Conservation (phyloP, 2,888 invertebrate species). For the Belgica antarctica region DNA sequence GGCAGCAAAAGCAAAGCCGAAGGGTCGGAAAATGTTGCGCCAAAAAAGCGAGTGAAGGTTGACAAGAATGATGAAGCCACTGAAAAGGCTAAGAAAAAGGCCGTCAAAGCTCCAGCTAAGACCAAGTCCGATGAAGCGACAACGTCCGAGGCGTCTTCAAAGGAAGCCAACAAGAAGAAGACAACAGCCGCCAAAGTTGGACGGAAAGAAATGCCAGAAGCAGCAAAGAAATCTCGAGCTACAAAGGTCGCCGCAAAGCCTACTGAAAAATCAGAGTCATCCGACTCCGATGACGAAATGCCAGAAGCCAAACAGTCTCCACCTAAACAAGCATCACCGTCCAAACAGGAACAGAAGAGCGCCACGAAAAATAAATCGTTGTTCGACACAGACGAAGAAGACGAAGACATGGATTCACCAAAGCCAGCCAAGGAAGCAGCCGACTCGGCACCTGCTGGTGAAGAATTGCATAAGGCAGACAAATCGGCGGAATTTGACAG, state of each 20-base stretch:
- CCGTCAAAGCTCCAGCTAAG: slow-evolving; percentile 51
- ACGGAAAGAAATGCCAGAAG: slow-evolving; percentile 29
- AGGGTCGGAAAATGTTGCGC: background rate
- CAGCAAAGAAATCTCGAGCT: slow-evolving; percentile 44
- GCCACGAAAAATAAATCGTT: background rate
- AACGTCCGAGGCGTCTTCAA: too few species aligned
- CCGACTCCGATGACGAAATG: slow-evolving; percentile 27
- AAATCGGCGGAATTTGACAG: background rate
- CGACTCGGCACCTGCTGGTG: slow-evolving; percentile 32
- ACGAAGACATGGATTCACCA: too few species aligned
- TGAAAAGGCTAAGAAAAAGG: slow-evolving; percentile 62
- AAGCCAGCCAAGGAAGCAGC: background rate
- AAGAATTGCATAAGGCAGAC: slow-evolving; percentile 7
- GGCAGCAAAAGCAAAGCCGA: background rate
- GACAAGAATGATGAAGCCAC: slow-evolving; percentile 48
- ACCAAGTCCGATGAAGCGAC: background rate
- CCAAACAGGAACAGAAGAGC: background rate
- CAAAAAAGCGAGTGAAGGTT: slow-evolving; percentile 46
- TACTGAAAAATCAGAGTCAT: slow-evolving; percentile 36
- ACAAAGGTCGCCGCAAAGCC: slow-evolving; percentile 10
- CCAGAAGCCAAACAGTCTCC: slow-evolving; percentile 44
- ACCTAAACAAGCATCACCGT: too few species aligned
- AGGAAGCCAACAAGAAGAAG: slow-evolving; percentile 34
- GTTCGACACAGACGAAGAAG: too few species aligned
- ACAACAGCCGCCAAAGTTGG: slow-evolving; percentile 1